Evolutionary conservation across 2,888 invertebrate species (phyloP).

Genomic region (Drosophila fungiperda): DNA sequence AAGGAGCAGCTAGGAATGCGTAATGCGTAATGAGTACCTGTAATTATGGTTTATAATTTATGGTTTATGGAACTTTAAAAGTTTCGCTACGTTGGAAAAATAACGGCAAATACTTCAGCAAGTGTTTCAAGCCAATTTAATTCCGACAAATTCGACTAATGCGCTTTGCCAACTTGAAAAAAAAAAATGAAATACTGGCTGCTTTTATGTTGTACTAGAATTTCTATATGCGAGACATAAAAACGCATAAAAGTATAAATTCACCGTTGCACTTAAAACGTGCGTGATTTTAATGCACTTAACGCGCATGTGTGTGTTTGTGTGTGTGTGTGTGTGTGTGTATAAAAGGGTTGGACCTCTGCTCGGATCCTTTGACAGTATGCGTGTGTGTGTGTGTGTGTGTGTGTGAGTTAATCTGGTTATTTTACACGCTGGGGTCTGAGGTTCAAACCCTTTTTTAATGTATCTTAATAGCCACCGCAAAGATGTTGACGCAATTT

Average conservation of each 20-base stretch:
- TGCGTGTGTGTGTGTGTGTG: slow-evolving; percentile 4
- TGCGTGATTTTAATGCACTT: slow-evolving; percentile 44
- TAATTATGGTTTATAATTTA: slow-evolving; percentile 58
- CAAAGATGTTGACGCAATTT: slow-evolving; percentile 21
- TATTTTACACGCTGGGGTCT: slow-evolving; percentile 9
- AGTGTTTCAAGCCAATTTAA: slow-evolving; percentile 75
- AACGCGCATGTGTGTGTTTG: neutral
- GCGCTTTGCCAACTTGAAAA: slow-evolving; percentile 12
- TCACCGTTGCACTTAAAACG: slow-evolving; percentile 45
- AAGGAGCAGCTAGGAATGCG: slow-evolving; percentile 3
- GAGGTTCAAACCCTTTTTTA: slow-evolving; percentile 62
- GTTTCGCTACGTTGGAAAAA: slow-evolving; percentile 26
- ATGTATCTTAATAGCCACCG: slow-evolving; percentile 68
- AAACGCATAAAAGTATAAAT: slow-evolving; percentile 33
- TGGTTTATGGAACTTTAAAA: slow-evolving; percentile 32
- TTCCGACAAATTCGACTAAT: slow-evolving; percentile 75
- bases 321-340: slow-evolving; percentile 10
- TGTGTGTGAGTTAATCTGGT: slow-evolving; percentile 6
- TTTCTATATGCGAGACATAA: slow-evolving; percentile 21
- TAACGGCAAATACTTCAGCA: slow-evolving; percentile 41
- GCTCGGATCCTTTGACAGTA: slow-evolving; percentile 20
- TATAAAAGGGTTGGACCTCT: slow-evolving; percentile 47
- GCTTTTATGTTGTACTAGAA: slow-evolving; percentile 28
- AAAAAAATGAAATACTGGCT: slow-evolving; percentile 1
- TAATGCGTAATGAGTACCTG: slow-evolving; percentile 28